Evolutionary conservation across 2,113 vertebrate genomes (phyloP).

Genomic region (Coregonus clupeaformis): DNA sequence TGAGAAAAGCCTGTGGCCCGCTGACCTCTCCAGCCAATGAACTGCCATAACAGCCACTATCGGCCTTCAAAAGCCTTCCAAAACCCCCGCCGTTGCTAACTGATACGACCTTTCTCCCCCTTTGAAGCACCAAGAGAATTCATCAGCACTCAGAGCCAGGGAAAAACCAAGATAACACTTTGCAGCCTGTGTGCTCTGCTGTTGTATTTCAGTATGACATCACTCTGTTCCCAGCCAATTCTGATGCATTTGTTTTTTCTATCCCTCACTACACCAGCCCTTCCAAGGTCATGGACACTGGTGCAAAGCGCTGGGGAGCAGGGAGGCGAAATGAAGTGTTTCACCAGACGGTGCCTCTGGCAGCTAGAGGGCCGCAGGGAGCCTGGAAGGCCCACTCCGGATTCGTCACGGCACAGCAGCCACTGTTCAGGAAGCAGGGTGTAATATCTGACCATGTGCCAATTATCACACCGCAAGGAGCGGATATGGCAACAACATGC

Average conservation of each 20-base stretch:
- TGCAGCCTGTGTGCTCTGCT: neutral
- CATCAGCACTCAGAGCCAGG: constrained; percentile 1
- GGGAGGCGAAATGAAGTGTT: neutral
- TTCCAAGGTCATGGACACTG: neutral
- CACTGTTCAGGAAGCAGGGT: too few species aligned
- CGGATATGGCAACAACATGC: neutral
- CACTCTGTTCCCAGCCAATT: constrained; percentile 1
- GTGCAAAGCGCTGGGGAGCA: constrained; percentile 3
- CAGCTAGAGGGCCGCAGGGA: too few species aligned
- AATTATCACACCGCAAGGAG: too few species aligned
- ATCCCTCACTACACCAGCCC: neutral
- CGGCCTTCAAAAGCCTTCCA: constrained; percentile 4
- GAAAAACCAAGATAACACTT: neutral
- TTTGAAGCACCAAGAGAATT: neutral
- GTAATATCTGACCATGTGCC: too few species aligned
- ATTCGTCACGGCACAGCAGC: too few species aligned
- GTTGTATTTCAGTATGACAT: neutral
- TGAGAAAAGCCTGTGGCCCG: constrained; percentile 61
- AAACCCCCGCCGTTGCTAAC: neutral
- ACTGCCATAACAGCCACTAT: neutral
- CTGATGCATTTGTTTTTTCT: neutral
- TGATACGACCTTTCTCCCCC: neutral
- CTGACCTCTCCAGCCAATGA: constrained; percentile 27
- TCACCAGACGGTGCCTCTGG: too few species aligned
- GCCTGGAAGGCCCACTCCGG: too few species aligned